A percentile compares a stretch with the other conserved stretches of the same genome.
Conservation (phyloP, 2,113 vertebrate species). For the Colistium nudipinnis region DNA sequence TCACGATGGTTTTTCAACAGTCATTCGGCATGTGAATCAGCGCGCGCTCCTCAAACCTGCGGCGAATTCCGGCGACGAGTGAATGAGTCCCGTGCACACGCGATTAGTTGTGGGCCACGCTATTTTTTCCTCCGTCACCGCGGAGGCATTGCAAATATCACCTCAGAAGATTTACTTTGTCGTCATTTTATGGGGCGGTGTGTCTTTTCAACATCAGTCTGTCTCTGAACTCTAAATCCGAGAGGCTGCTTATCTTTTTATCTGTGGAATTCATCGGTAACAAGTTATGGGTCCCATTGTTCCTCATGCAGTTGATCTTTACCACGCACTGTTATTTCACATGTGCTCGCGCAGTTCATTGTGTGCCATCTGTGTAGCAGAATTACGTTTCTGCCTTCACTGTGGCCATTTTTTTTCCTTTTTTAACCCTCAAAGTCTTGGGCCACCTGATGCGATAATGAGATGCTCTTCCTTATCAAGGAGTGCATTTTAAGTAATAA, state of each 20-base stretch:
- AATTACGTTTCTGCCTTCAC: not conserved
- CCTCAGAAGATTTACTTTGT: not conserved
- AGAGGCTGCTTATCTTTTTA: constrained; percentile 12
- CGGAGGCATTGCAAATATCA: constrained; percentile 10
- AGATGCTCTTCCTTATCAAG: not conserved
- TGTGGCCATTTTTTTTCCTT: not conserved
- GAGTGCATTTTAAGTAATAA: not conserved
- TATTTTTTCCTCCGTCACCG: constrained; percentile 16
- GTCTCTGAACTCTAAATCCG: constrained; percentile 13
- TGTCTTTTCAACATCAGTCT: not conserved
- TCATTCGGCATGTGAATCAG: constrained; percentile 39
- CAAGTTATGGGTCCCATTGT: not conserved
- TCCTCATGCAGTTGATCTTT: not conserved
- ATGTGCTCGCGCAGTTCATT: not conserved
- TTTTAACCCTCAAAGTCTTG: not conserved
- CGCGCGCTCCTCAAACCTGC: constrained; percentile 8
- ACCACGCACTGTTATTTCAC: not conserved
- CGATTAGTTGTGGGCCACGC: constrained; percentile 6
- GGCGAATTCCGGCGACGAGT: constrained; percentile 52
- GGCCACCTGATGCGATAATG: not conserved
- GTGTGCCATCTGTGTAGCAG: not conserved
- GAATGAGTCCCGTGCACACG: constrained; percentile 39
- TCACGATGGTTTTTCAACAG: constrained; percentile 29
- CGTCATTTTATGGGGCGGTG: constrained; percentile 14
- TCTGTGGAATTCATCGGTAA: constrained; percentile 15